A percentile compares a stretch with the other conserved stretches of the same genome.
Conservation (phyloP, 2,797 vertebrate species). For the Poeciliopsis presidionis region DNA sequence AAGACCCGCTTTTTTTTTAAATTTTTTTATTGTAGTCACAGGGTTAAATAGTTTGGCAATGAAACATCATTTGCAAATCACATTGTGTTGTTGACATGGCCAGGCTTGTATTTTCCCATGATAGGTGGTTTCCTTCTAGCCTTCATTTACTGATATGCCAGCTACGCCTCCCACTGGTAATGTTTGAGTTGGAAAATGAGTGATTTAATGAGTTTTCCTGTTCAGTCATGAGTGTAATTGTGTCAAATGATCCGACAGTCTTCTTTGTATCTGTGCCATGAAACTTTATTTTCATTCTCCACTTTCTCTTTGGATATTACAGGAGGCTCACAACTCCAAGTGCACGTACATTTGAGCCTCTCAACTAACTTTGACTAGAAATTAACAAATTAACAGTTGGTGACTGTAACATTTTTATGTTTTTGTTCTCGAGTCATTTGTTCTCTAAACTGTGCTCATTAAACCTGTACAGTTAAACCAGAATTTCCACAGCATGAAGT, state of each 20-base stretch:
- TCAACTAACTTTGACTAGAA: background rate
- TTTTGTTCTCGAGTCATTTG: no score
- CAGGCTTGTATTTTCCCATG: conserved; percentile 25
- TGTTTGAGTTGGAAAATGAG: conserved; percentile 57
- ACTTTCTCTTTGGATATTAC: conserved; percentile 31
- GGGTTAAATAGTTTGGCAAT: background rate
- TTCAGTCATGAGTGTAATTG: conserved; percentile 68
- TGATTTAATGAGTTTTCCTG: conserved; percentile 65
- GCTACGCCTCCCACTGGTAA: conserved; percentile 20
- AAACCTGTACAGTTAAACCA: no score
- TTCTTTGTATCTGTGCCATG: conserved; percentile 57
- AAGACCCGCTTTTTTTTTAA: background rate
- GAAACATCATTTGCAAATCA: background rate
- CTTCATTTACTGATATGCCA: conserved; percentile 30
- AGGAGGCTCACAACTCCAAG: background rate
- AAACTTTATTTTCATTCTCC: conserved; percentile 61
- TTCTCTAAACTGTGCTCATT: no score
- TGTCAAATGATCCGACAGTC: conserved; percentile 64
- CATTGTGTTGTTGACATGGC: conserved; percentile 11
- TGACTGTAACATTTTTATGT: no score
- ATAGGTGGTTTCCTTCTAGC: conserved; percentile 35
- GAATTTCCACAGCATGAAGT: no score
- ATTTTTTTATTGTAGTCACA: background rate
- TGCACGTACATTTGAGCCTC: background rate
- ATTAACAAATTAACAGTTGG: no score